Conservation (phyloP, 2,888 invertebrate species). For the Pteria penguin region DNA sequence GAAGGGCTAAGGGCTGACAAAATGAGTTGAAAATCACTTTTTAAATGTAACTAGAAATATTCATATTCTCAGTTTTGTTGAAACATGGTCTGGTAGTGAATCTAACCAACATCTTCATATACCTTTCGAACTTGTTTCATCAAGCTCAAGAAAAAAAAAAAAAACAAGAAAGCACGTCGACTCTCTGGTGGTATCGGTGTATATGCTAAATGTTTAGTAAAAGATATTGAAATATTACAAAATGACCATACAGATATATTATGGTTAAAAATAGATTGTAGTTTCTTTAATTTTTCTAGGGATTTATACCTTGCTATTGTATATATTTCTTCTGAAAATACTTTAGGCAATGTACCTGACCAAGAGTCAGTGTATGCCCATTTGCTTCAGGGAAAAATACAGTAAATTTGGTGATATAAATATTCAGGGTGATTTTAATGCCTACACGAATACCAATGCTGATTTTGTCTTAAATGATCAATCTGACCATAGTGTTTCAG, state of each 20-base stretch:
- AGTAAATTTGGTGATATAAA: background rate
- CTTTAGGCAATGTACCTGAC: background rate
- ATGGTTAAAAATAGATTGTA: background rate
- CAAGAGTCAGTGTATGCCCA: background rate
- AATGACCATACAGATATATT: background rate
- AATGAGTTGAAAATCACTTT: background rate
- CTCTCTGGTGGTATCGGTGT: background rate
- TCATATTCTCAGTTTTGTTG: background rate
- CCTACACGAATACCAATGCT: constrained; percentile 7
- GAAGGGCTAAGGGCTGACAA: background rate
- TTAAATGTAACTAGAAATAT: background rate
- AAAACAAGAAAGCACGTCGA: no score
- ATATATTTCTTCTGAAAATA: constrained; percentile 2
- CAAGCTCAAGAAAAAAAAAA: background rate
- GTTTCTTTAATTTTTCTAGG: background rate
- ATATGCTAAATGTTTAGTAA: background rate
- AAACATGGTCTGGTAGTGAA: background rate
- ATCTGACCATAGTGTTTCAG: background rate
- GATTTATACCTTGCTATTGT: constrained; percentile 6
- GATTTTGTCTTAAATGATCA: background rate
- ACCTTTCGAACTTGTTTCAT: background rate
- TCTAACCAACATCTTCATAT: background rate
- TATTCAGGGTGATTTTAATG: constrained; percentile 10
- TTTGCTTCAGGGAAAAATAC: background rate
- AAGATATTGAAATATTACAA: background rate